Percentiles rank a stretch among this genome's conserved stretches.
Evolutionary conservation across 2,888 invertebrate genomes (phyloP).

Genomic region (Electrophaes corylata): DNA sequence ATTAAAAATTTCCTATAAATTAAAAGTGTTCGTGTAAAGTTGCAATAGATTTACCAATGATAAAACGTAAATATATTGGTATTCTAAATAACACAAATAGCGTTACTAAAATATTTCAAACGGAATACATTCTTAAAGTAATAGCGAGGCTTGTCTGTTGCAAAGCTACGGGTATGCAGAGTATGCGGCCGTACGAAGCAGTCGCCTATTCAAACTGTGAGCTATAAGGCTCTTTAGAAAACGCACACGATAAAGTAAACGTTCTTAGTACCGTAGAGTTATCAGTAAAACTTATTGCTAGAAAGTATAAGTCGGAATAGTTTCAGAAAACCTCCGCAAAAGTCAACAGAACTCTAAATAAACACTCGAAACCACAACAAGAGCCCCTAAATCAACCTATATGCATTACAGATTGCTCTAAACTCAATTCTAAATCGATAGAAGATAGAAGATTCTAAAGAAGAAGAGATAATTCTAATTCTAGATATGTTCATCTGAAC

Average conservation of each 20-base stretch:
- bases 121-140: constrained; percentile 1
- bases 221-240: constrained; percentile 8
- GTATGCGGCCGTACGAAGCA: constrained; percentile 11
- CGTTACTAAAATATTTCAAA: constrained; percentile 14
- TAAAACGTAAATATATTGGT: neutral
- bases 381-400: no score
- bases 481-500: no score
- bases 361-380: no score
- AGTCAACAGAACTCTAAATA: no score
- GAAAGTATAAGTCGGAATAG: neutral
- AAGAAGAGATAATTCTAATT: no score
- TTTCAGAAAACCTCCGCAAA: no score
- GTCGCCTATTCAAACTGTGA: constrained; percentile 10
- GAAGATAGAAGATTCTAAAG: no score
- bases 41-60: neutral
- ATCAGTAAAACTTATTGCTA: neutral
- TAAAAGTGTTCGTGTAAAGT: no score
- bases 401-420: no score
- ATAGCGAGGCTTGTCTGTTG: neutral
- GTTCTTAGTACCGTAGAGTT: neutral
- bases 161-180: constrained; percentile 15
- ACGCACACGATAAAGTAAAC: neutral
- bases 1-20: no score
- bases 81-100: constrained; percentile 6
- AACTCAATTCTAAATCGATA: no score